Evolutionary conservation across 2,113 vertebrate genomes (phyloP).

Genomic region (Xyrauchen texanus): DNA sequence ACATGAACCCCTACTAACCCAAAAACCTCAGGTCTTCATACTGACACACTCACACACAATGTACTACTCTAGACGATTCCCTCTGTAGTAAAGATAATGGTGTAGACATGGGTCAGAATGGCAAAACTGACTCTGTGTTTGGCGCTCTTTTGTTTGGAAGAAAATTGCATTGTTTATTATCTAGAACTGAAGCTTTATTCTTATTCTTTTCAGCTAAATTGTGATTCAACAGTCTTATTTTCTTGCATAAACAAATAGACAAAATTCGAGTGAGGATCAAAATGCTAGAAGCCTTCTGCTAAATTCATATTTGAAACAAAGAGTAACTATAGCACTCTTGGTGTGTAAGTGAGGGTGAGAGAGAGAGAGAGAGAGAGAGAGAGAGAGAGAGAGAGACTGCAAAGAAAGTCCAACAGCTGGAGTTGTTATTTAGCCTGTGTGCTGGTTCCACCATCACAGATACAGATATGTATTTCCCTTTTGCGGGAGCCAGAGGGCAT

Average conservation of each 20-base stretch:
- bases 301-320: neutral
- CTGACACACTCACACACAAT: slow-evolving; percentile 18
- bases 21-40: slow-evolving; percentile 1
- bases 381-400: neutral
- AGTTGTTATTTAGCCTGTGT: slow-evolving; percentile 27
- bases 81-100: slow-evolving; percentile 10
- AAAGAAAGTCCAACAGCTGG: slow-evolving; percentile 31
- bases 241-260: neutral
- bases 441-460: slow-evolving; percentile 25
- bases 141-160: slow-evolving; percentile 4
- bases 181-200: slow-evolving; percentile 5
- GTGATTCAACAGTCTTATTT: slow-evolving; percentile 15
- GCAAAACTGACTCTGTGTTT: neutral
- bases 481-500: slow-evolving; percentile 4
- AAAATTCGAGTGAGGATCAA: neutral
- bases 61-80: slow-evolving; percentile 7
- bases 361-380: neutral
- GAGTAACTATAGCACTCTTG: slow-evolving; percentile 8
- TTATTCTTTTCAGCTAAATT: slow-evolving; percentile 3
- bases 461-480: slow-evolving; percentile 4
- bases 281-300: neutral
- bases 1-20: neutral
- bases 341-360: neutral
- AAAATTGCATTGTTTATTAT: slow-evolving; percentile 10
- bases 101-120: neutral